Evolutionary conservation across 2,888 invertebrate genomes (phyloP).

Genomic region (Lasius fuliginosus): DNA sequence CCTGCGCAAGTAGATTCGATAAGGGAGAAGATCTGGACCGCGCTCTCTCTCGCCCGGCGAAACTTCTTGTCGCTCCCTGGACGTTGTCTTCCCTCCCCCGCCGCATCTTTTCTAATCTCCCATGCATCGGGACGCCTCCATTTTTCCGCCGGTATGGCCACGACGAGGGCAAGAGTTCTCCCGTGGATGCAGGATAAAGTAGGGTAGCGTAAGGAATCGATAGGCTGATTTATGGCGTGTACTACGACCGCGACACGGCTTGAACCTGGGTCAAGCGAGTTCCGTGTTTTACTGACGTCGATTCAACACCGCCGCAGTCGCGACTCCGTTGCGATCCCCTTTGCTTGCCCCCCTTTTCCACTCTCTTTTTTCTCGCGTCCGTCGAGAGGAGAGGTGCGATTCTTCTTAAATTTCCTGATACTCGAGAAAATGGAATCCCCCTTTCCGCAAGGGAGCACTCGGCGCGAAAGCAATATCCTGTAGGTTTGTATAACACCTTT

Average conservation of each 20-base stretch:
- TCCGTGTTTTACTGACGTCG: conserved; percentile 70
- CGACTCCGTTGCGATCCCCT: not conserved
- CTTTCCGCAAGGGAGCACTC: conserved; percentile 39
- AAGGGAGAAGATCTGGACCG: conserved; percentile 36
- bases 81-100: conserved; percentile 16
- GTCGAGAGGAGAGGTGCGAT: conserved; percentile 11
- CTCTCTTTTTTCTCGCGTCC: not conserved
- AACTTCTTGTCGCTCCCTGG: conserved; percentile 44
- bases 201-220: conserved; percentile 69
- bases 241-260: conserved; percentile 68
- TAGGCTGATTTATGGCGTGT: conserved; percentile 76
- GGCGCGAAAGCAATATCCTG: conserved; percentile 43
- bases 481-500: conserved; percentile 23
- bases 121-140: conserved; percentile 48
- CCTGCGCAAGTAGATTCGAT: conserved; percentile 56
- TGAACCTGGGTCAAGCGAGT: conserved; percentile 76
- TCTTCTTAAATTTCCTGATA: conserved; percentile 43
- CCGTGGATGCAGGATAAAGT: conserved; percentile 42
- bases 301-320: conserved; percentile 60
- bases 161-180: conserved; percentile 57
- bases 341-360: not conserved
- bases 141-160: conserved; percentile 53
- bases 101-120: conserved; percentile 57
- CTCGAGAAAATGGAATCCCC: conserved; percentile 42
- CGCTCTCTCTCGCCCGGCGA: conserved; percentile 10